Evolutionary conservation across 2,113 vertebrate species (phyloP), one percentile per base, ranked within the genome.

Genomic region (Lichenostomus cassidix): DNA sequence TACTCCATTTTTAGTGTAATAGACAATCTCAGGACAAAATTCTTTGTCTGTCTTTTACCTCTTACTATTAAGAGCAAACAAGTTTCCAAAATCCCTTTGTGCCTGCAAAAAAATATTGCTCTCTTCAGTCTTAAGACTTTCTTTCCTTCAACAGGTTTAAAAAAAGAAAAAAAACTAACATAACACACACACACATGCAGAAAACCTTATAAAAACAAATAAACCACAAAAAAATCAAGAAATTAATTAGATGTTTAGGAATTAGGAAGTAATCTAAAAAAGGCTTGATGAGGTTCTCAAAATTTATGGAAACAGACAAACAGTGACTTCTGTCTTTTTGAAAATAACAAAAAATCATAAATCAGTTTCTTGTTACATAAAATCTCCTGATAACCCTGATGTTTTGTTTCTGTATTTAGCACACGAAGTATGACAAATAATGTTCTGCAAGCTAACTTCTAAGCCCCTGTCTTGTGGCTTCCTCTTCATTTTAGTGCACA

Each of bases 181-280:
- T 39, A 39, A 39, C 6, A 20, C 7, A 18, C 2, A 21, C 15
- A 31, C 7, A 17, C 11, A 41, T 39, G 39, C 39, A 42, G 39
- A 6, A 2, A 11, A 0, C 9, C 8, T 13, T 10, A 11, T 7
- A 67, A 50, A 44, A 4, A 31, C 12, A 52, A 81, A 59, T 23
- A 4, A 81, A 44, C 7, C 3, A 33, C 13, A 7, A 60, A n/a
- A 39, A 55, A 39, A 23, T 13, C 11, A 62, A 50, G 20, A 84
- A 33, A 62, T 42, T 49, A 80, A 23, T 17, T 28, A 52, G 59
- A 39, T 58, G 18, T 25, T 77, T 18, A 81, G 10, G 28, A 91
- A 80, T 39, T 63, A 71, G 5, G 23, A 71, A 60, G 6, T 47
- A 21, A 63, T 56, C 31, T 70, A 15, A 53, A 56, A 79, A 77